phyloP scores from a whole-genome alignment of 92 coral and sea anemone genomes.

The Meandrina meandrites region DNA sequence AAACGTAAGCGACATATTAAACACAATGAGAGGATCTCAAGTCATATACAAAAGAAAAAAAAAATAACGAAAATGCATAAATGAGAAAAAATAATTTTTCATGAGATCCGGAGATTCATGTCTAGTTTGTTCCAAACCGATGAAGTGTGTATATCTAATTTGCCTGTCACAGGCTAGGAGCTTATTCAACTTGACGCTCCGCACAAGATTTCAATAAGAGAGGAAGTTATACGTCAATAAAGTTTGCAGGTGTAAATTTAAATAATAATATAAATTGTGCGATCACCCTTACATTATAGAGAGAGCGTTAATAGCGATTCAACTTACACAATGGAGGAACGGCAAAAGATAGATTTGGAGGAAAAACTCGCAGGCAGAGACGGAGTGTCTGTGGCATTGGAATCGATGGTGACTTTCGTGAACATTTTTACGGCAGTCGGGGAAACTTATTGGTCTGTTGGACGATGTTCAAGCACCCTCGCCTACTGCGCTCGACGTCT shows the following conservation, averaged over 20 bases:
- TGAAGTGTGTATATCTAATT: no score
- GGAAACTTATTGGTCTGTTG: conserved; percentile 20
- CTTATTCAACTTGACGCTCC: no score
- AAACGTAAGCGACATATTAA: no score
- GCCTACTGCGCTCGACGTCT: conserved; percentile 15
- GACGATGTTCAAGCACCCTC: neutral
- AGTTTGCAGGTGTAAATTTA: no score
- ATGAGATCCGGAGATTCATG: no score
- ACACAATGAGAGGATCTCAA: neutral
- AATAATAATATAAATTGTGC: neutral
- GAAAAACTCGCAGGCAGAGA: neutral
- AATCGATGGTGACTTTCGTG: neutral
- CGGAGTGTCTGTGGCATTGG: neutral
- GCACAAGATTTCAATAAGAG: no score
- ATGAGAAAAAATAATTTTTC: no score
- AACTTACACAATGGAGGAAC: conserved; percentile 16
- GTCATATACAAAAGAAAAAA: no score
- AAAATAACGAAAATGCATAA: no score
- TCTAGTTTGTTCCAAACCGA: no score
- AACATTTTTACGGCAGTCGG: conserved; percentile 15
- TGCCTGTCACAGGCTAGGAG: no score
- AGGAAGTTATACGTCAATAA: no score
- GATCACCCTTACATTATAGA: neutral
- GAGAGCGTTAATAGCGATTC: neutral
- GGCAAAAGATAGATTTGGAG: conserved; percentile 8